phyloP scores from a whole-genome alignment of 2,113 vertebrate genomes.

The Oplegnathus fasciatus region DNA sequence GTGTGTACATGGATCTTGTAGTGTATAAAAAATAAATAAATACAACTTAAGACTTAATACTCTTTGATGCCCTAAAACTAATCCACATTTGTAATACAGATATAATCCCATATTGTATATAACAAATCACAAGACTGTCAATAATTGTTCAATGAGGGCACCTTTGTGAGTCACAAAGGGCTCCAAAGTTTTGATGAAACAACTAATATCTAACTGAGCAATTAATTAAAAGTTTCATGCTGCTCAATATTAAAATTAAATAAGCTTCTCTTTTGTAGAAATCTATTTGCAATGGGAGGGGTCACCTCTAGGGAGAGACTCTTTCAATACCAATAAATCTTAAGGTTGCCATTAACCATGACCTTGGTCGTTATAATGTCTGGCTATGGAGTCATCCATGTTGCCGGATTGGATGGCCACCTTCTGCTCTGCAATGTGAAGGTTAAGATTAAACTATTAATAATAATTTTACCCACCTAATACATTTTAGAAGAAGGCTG shows the following conservation, averaged over 20 bases:
- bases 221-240: neutral
- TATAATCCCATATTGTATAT: neutral
- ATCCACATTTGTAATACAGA: neutral
- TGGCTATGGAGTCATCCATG: neutral
- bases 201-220: neutral
- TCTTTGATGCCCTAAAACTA: neutral
- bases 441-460: neutral
- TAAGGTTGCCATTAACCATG: constrained; percentile 13
- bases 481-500: neutral
- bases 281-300: neutral
- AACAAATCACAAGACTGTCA: neutral
- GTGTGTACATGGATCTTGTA: neutral
- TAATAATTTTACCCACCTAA: neutral
- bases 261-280: neutral
- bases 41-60: neutral
- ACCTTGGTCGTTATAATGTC: constrained; percentile 12
- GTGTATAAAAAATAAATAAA: neutral
- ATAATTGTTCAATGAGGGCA: neutral
- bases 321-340: neutral
- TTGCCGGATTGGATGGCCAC: neutral
- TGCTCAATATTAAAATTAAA: neutral
- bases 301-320: neutral
- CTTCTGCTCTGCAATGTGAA: neutral
- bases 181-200: neutral
- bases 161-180: neutral